A percentile compares a stretch with the other conserved stretches of the same genome.
phyloP scores from a whole-genome alignment of 2,113 vertebrate species.

The Etheostoma cragini region DNA sequence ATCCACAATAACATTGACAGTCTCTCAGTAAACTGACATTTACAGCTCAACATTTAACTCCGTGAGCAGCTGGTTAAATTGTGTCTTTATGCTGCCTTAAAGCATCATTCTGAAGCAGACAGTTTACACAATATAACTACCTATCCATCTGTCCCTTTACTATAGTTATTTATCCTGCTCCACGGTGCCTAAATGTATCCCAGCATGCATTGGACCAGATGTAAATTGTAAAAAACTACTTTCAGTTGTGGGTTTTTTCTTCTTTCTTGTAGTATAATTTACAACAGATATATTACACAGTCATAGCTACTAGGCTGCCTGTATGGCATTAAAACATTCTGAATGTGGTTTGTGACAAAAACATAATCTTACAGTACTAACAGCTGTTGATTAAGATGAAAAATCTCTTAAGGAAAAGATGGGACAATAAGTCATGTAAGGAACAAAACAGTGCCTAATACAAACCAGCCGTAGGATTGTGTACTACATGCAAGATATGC shows the following conservation, averaged over 20 bases:
- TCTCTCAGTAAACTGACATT: constrained; percentile 8
- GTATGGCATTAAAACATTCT: neutral
- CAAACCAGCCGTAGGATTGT: neutral
- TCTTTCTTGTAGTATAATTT: neutral
- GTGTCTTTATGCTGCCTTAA: neutral
- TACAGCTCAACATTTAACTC: constrained; percentile 9
- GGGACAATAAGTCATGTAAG: neutral
- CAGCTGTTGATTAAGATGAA: neutral
- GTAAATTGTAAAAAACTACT: neutral
- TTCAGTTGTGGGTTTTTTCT: neutral
- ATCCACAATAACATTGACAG: neutral
- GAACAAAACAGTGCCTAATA: neutral
- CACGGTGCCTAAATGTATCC: neutral
- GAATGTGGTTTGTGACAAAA: neutral
- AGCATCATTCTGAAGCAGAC: neutral
- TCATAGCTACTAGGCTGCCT: neutral
- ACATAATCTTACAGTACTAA: neutral
- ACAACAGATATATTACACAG: neutral
- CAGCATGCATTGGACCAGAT: constrained; percentile 5
- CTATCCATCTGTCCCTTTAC: neutral
- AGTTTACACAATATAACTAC: neutral
- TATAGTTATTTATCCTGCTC: neutral
- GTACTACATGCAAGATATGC: neutral
- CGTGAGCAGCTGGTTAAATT: neutral
- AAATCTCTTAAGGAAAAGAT: neutral